A percentile compares a stretch with the other conserved stretches of the same genome.
These are phyloP conservation scores for Pseudomugil gertrudae DNA, from an alignment of 2,797 vertebrate species.

Conservation along the genomic window DNA sequence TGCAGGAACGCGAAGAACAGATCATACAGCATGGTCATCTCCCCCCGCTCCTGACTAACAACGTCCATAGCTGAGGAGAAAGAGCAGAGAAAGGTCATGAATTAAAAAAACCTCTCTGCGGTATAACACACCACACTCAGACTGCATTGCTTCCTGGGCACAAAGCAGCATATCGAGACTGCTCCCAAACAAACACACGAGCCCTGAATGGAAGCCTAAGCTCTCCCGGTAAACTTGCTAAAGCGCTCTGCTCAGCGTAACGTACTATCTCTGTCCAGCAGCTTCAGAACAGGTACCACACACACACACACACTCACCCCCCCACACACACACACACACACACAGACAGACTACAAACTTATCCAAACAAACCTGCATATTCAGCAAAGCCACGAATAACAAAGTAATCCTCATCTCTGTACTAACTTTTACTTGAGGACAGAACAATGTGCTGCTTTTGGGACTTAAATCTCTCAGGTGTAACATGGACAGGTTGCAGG, in stretches of 20 bases:
- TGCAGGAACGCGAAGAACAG: conserved; percentile 94
- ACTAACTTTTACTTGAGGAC: conserved; percentile 28
- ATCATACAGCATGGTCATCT: conserved; percentile 93
- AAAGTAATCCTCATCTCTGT: conserved; percentile 28
- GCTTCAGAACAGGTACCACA: conserved; percentile 60
- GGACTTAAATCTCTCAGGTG: neutral
- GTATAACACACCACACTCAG: conserved; percentile 34
- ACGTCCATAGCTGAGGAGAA: conserved; percentile 88
- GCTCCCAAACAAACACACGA: conserved; percentile 31
- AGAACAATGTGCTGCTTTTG: conserved; percentile 17
- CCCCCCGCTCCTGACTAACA: conserved; percentile 87
- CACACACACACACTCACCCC: too few species aligned
- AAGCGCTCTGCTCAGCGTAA: conserved; percentile 62
- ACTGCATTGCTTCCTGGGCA: conserved; percentile 60
- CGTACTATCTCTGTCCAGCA: conserved; percentile 68
- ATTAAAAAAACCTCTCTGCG: conserved; percentile 22
- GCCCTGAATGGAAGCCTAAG: conserved; percentile 57
- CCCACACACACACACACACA: conserved; percentile 29
- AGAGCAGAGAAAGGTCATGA: conserved; percentile 40
- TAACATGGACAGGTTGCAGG: conserved; percentile 1
- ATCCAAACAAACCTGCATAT: conserved; percentile 38
- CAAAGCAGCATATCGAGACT: conserved; percentile 47
- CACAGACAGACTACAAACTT: neutral
- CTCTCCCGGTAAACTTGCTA: conserved; percentile 61
- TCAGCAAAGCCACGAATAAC: conserved; percentile 32